Evolutionary conservation across 2,113 vertebrate species (phyloP).

Genomic region (Zingel zingel): DNA sequence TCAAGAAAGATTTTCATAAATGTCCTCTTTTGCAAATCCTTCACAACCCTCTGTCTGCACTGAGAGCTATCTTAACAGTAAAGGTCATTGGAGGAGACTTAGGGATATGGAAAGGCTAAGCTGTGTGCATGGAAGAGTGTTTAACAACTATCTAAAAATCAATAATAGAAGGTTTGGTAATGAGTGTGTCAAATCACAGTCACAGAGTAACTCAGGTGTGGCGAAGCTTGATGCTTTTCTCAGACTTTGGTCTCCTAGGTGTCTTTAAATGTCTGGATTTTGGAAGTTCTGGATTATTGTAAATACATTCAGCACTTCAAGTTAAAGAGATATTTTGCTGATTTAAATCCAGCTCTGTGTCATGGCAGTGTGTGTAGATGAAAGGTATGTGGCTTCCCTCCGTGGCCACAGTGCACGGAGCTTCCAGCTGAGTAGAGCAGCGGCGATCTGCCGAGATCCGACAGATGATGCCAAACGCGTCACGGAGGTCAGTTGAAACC

Average conservation of each 20-base stretch:
- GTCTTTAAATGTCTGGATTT: constrained; percentile 14
- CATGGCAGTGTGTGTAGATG: too few relatives aligned
- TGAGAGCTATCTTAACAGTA: constrained; percentile 73
- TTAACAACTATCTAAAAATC: constrained; percentile 74
- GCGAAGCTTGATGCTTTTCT: constrained; percentile 23
- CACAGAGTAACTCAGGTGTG: constrained; percentile 35
- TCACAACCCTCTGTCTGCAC: constrained; percentile 57
- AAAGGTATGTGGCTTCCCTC: too few relatives aligned
- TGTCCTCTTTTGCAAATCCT: constrained; percentile 79
- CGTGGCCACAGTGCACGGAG: too few relatives aligned
- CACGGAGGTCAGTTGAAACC: too few relatives aligned
- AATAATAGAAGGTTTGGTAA: constrained; percentile 73
- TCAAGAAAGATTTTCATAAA: constrained; percentile 80
- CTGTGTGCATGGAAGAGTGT: constrained; percentile 68
- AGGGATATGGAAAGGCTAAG: constrained; percentile 74
- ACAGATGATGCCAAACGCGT: too few relatives aligned
- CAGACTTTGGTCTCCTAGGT: constrained; percentile 7
- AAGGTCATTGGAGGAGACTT: constrained; percentile 79
- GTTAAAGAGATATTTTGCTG: neutral
- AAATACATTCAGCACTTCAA: neutral
- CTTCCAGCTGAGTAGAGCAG: too few relatives aligned
- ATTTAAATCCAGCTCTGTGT: too few relatives aligned
- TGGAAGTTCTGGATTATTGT: constrained; percentile 1
- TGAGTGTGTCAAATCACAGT: constrained; percentile 64
- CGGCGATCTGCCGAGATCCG: too few relatives aligned